Evolutionary conservation across 1,140 invertebrate genomes (phyloP).

Genomic region (Globodera rostochiensis): DNA sequence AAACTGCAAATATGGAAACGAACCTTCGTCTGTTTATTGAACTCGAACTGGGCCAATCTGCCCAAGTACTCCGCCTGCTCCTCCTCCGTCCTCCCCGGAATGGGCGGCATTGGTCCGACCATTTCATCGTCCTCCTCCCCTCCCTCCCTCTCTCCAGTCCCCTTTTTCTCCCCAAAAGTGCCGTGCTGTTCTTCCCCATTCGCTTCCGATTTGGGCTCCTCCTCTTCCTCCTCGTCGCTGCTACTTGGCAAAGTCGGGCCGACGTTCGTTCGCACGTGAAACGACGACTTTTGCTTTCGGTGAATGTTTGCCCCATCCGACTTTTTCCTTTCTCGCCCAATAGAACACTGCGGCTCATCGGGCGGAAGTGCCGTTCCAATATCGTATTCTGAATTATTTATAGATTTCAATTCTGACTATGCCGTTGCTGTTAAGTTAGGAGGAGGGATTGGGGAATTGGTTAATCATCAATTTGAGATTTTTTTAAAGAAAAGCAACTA

Average conservation of each 20-base stretch:
- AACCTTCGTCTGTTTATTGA: constrained; percentile 29
- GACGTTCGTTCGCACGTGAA: constrained; percentile 13
- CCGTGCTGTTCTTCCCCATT: background rate
- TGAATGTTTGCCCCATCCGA: background rate
- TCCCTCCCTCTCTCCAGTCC: background rate
- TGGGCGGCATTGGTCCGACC: constrained; percentile 35
- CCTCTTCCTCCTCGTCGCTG: constrained; percentile 28
- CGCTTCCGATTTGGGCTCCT: background rate
- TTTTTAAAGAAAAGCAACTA: no score
- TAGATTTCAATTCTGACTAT: no score
- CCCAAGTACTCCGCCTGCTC: constrained; percentile 31
- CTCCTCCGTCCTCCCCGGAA: constrained; percentile 8
- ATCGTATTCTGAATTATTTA: background rate
- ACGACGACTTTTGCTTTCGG: background rate
- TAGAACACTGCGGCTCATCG: constrained; percentile 29
- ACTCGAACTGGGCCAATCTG: constrained; percentile 33
- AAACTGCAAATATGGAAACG: no score
- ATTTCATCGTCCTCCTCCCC: constrained; percentile 27
- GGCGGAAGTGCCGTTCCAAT: constrained; percentile 28
- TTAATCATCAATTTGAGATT: background rate
- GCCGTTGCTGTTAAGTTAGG: background rate
- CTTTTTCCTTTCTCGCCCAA: background rate
- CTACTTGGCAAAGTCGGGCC: constrained; percentile 35
- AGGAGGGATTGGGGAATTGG: background rate
- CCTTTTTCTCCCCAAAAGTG: background rate